phyloP scores from a whole-genome alignment of 1,140 invertebrate species.

The Copidosoma floridanum region DNA sequence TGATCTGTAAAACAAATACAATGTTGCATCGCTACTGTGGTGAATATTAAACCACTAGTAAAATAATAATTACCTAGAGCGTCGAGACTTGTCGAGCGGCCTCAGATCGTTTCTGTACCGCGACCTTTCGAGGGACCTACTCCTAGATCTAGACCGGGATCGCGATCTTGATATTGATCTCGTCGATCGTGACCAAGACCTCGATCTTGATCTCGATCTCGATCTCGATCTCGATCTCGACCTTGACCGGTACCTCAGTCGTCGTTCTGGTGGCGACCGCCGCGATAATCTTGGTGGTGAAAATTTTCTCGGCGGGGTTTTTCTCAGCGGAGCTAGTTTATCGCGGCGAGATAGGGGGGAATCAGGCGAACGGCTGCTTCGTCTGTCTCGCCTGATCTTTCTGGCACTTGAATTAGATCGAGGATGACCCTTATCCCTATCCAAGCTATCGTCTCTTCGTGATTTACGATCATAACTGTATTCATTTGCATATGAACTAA shows the following conservation, averaged over 20 bases:
- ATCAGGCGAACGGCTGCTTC: constrained; percentile 11
- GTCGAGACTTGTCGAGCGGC: constrained; percentile 26
- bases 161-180: constrained; percentile 38
- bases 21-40: no score
- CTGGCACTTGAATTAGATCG: not conserved
- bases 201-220: constrained; percentile 36
- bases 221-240: constrained; percentile 32
- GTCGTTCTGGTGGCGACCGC: constrained; percentile 25
- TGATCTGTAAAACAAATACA: constrained; percentile 37
- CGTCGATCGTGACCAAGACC: constrained; percentile 29
- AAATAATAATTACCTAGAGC: constrained; percentile 37
- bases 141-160: no score
- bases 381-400: constrained; percentile 15
- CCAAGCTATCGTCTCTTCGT: constrained; percentile 40
- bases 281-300: constrained; percentile 23
- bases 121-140: constrained; percentile 31
- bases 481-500: constrained; percentile 37
- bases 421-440: constrained; percentile 40
- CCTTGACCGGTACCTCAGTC: constrained; percentile 28
- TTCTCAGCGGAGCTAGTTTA: constrained; percentile 29
- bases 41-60: not conserved
- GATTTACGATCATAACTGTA: constrained; percentile 39
- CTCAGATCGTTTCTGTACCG: constrained; percentile 36
- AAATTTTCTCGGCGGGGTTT: constrained; percentile 28
- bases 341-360: constrained; percentile 26